Base-by-base conservation (phyloP, 2,888 invertebrate genomes). In the Noctua janthina region DNA sequence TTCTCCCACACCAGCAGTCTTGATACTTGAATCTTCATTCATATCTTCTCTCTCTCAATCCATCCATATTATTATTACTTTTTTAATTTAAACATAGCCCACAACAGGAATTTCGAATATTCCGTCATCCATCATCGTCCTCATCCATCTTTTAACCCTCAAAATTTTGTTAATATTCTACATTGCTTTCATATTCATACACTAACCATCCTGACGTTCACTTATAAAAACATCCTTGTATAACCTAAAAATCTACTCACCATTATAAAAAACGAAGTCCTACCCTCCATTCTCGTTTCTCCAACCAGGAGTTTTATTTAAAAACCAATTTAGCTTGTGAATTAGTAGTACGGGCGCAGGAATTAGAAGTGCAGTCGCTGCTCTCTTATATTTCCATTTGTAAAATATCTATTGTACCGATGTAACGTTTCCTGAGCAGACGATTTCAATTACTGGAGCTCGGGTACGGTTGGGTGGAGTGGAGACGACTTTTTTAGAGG, bases 301-400 rank as follows among this genome's bases (percentile, higher is more conserved):
- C 67, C 78, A 11, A 62, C 10, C 56, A 69, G 73, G 74, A 87
- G 82, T 89, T 90, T 87, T 90, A 89, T 90, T 90, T 87, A 93
- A 93, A 93, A 93, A 92, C 87, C 92, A 92, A 94, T 94, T 92
- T 92, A 90, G 88, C 84, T 87, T 77, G 87, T 89, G 91, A 92
- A 93, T 94, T 92, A 92, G 91, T 90, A 82, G 87, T 79, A 82
- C 81, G 84, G 76, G 85, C 81, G 82, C 82, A 75, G 88, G 90
- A 91, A 91, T 91, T 91, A 92, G 91, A 89, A 86, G 87, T 88
- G 88, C 89, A 89, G 87, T 83, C 79, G 87, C 89, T 87, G 89
- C 91, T 94, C 91, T 94, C 92, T 93, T 94, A 93, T 93, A 95
- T 94, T 94, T 95, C 92, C 92, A 94, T 95, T 95, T 94, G 92